Evolutionary conservation across 2,888 invertebrate species (phyloP).

Genomic region (Zaprionus lineosus): DNA sequence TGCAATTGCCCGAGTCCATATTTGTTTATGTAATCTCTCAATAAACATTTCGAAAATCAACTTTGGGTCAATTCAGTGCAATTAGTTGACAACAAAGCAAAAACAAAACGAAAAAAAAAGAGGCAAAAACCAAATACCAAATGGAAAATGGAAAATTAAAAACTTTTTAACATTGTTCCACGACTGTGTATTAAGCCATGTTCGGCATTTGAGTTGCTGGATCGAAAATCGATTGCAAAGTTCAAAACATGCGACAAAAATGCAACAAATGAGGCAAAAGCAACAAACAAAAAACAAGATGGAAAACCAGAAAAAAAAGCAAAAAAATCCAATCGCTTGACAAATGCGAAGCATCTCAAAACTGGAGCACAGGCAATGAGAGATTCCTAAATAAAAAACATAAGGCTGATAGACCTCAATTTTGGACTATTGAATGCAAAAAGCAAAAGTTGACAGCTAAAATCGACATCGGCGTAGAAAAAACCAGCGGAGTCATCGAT

Average conservation of each 20-base stretch:
- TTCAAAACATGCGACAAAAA: conserved; percentile 46
- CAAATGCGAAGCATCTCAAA: conserved; percentile 71
- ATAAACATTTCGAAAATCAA: too few species aligned
- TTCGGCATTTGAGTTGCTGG: conserved; percentile 54
- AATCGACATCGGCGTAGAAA: conserved; percentile 6
- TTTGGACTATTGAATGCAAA: conserved; percentile 8
- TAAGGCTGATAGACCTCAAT: conserved; percentile 18
- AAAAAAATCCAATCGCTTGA: conserved; percentile 44
- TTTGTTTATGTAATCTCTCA: too few species aligned
- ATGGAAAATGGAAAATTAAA: conserved; percentile 45
- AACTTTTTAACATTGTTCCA: conserved; percentile 58
- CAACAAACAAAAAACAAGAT: conserved; percentile 5
- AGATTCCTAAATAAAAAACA: conserved; percentile 47
- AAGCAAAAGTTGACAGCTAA: conserved; percentile 7
- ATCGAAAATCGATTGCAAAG: conserved; percentile 55
- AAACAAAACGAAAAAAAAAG: too few species aligned
- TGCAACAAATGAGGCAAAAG: conserved; percentile 30
- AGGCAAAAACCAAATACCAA: too few species aligned
- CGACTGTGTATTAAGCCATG: conserved; percentile 61
- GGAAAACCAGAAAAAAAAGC: neutral
- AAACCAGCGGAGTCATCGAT: conserved; percentile 29
- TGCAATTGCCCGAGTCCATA: too few species aligned
- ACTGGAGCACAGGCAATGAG: conserved; percentile 59
- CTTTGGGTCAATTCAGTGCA: conserved; percentile 29
- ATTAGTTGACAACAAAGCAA: conserved; percentile 50